Evolutionary conservation across 1,140 invertebrate genomes (phyloP).

Genomic region (Drosophila oshimai): DNA sequence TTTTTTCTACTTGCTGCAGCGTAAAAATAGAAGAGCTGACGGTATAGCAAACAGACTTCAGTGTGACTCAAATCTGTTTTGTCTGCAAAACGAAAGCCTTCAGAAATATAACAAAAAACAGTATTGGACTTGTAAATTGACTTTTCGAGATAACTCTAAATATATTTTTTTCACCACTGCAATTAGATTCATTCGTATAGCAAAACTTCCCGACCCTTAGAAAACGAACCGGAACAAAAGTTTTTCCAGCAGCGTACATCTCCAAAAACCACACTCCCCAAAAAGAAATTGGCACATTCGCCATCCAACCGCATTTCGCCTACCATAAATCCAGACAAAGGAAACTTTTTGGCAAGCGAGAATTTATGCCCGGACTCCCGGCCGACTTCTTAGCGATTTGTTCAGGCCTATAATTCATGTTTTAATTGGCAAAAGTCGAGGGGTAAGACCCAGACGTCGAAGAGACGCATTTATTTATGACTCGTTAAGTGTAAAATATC

Average conservation of each 20-base stretch:
- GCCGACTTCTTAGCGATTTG: constrained; percentile 63
- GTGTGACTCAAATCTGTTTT: too few relatives aligned
- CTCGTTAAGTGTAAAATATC: constrained; percentile 74
- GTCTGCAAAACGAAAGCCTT: too few relatives aligned
- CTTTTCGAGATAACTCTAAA: too few relatives aligned
- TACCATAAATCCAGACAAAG: constrained; percentile 68
- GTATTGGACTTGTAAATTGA: too few relatives aligned
- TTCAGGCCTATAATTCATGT: constrained; percentile 74
- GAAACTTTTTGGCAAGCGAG: constrained; percentile 67
- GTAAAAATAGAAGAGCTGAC: too few relatives aligned
- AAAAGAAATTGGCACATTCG: constrained; percentile 47
- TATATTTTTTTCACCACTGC: neutral
- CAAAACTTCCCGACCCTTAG: neutral
- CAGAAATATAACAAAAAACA: too few relatives aligned
- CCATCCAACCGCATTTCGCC: constrained; percentile 66
- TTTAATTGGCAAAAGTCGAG: constrained; percentile 69
- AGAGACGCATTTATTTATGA: constrained; percentile 62
- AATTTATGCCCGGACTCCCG: constrained; percentile 63
- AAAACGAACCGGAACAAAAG: constrained; percentile 35
- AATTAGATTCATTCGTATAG: constrained; percentile 7
- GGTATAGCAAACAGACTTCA: too few relatives aligned
- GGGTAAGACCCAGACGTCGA: constrained; percentile 14
- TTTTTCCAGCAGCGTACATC: constrained; percentile 15
- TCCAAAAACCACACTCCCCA: constrained; percentile 21
- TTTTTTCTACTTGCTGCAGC: too few relatives aligned